phyloP scores from a whole-genome alignment of 2,888 invertebrate genomes.

The Scaptomyza polygonia region DNA sequence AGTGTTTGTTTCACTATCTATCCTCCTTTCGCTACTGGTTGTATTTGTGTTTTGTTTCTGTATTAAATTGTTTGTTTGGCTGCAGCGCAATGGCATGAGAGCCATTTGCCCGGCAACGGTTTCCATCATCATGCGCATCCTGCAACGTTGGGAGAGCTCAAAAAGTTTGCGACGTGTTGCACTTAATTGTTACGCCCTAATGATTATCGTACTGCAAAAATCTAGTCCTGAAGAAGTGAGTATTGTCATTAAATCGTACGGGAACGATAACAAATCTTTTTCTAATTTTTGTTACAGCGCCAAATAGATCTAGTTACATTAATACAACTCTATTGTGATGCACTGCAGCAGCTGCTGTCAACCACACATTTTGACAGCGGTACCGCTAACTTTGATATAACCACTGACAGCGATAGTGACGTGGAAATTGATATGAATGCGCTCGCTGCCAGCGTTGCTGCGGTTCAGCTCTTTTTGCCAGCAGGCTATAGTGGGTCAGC shows the following conservation, averaged over 20 bases:
- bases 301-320: slow-evolving; percentile 86
- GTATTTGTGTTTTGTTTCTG: not conserved
- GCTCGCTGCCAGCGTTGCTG: slow-evolving; percentile 81
- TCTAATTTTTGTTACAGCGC: slow-evolving; percentile 81
- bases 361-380: slow-evolving; percentile 79
- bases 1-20: slow-evolving; percentile 21
- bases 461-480: slow-evolving; percentile 80
- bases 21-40: slow-evolving; percentile 7
- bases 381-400: slow-evolving; percentile 78
- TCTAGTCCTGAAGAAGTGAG: slow-evolving; percentile 86
- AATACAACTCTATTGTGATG: slow-evolving; percentile 84
- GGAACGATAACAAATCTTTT: not conserved
- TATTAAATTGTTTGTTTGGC: not conserved
- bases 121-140: slow-evolving; percentile 86
- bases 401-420: slow-evolving; percentile 75
- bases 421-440: slow-evolving; percentile 81
- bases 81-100: slow-evolving; percentile 86
- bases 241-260: not conserved
- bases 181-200: slow-evolving; percentile 85
- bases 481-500: slow-evolving; percentile 61
- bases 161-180: slow-evolving; percentile 84
- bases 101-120: slow-evolving; percentile 87
- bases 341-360: slow-evolving; percentile 81
- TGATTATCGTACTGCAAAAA: slow-evolving; percentile 86
- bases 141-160: slow-evolving; percentile 84